phyloP scores from a whole-genome alignment of 2,113 vertebrate genomes.

The Choloepus hoffmanni region DNA sequence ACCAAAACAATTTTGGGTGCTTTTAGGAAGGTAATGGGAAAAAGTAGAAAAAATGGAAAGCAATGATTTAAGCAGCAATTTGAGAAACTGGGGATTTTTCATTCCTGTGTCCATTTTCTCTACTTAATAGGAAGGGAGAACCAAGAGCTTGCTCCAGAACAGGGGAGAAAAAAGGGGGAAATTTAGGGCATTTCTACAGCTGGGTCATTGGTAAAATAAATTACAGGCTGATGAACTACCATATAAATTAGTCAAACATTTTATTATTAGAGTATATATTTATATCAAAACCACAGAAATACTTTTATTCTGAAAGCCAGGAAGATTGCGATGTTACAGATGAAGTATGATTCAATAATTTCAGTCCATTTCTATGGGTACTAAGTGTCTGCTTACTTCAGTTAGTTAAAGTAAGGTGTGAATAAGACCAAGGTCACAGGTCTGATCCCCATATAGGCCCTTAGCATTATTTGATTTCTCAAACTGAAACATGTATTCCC shows the following conservation, averaged over 20 bases:
- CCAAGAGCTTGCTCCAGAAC: conserved; percentile 41
- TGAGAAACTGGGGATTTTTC: background rate
- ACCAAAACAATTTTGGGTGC: background rate
- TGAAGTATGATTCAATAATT: conserved; percentile 57
- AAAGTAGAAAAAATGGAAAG: background rate
- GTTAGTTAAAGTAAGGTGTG: conserved; percentile 47
- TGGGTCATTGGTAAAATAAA: background rate
- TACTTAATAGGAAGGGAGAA: conserved; percentile 20
- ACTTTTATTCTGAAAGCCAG: conserved; percentile 74
- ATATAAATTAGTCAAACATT: conserved; percentile 75
- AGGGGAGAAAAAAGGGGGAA: background rate
- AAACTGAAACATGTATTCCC: background rate
- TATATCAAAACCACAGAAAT: conserved; percentile 76
- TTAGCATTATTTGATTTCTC: conserved; percentile 56
- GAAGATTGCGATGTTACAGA: conserved; percentile 64
- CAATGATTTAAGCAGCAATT: background rate
- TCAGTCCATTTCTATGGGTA: conserved; percentile 51
- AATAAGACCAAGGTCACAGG: conserved; percentile 40
- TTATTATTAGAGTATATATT: conserved; percentile 78
- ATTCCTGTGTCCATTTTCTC: background rate
- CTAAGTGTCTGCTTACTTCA: conserved; percentile 29
- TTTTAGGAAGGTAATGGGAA: background rate
- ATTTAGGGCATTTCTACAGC: background rate
- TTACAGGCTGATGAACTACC: conserved; percentile 60
- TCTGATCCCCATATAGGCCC: background rate